Evolutionary conservation across 1,140 invertebrate genomes (phyloP), one percentile per base, ranked within the genome.

Genomic region (Mamestra configurata): DNA sequence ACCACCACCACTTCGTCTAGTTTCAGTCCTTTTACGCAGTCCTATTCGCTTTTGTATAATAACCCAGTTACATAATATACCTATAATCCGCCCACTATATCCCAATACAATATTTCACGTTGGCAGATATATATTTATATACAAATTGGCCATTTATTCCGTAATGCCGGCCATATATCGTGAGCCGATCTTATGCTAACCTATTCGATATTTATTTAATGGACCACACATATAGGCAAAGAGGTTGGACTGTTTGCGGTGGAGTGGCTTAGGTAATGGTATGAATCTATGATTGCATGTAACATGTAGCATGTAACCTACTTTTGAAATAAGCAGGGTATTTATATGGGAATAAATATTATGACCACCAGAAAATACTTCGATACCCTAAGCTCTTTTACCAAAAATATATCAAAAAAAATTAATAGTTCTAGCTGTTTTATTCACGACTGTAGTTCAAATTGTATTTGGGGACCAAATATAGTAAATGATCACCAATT

Each of bases 121-220:
- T 18, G 20, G 7, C 40, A 68, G 46, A 78, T 66, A 75, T 81
- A 81, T 70, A 80, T 76, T 68, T 83, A 80, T 27, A 31, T 49
- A 40, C 59, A 83, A 83, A 83, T 83, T 79, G 82, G 75, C 82
- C 82, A 83, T 83, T 83, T 80, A 71, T 80, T 78, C 15, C 70
- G 76, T 80, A 80, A 78, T 75, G 40, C 49, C 40, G 46, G 75
- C 68, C 68, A 59, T 83, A 79, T 15, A 82, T 82, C 77, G 77
- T 79, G 20, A 8, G 68, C 51, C 75, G 24, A 51, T 31, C 66
- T 70, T 7, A 77, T 27, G 43, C 59, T 68, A 80, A 80, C 81
- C 81, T 80, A 66, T 71, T 70, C 70, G 57, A 78, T 83, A 83
- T 80, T 80, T 79, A 79, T 83, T 80, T 83, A 83, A 83, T 80